Conservation (phyloP, 2,888 invertebrate species). For the Euproctis similis region DNA sequence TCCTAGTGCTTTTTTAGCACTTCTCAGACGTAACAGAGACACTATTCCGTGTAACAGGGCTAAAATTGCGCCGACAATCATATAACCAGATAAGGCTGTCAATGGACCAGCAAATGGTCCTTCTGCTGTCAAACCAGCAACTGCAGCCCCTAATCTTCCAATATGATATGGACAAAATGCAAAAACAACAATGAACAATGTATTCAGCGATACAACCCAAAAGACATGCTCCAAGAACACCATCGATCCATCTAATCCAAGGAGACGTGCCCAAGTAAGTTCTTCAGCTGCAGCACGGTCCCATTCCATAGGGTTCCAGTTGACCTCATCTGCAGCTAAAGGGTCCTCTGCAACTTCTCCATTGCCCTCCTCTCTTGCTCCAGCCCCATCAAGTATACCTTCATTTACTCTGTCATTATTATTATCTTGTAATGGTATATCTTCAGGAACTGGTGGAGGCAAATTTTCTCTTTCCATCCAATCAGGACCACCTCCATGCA, state of each 20-base stretch:
- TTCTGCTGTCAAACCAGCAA: constrained; percentile 67
- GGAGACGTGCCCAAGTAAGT: constrained; percentile 96
- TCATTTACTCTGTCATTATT: constrained; percentile 67
- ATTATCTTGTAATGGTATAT: constrained; percentile 59
- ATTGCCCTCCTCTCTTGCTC: constrained; percentile 51
- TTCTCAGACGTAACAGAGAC: constrained; percentile 85
- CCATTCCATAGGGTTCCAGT: constrained; percentile 99
- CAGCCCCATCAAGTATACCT: constrained; percentile 47
- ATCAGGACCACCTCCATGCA: constrained; percentile 97
- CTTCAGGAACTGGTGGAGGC: constrained; percentile 67
- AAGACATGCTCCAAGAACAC: constrained; percentile 99
- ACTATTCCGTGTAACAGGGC: constrained; percentile 90
- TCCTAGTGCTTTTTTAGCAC: constrained; percentile 90
- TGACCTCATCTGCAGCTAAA: constrained; percentile 84
- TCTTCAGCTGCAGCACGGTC: constrained; percentile 98
- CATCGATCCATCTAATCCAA: constrained; percentile 97
- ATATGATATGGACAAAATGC: constrained; percentile 98
- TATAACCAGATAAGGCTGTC: constrained; percentile 95
- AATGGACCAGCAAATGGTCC: constrained; percentile 95
- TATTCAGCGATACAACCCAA: constrained; percentile 98
- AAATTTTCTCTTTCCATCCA: constrained; percentile 89
- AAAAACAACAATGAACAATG: constrained; percentile 96
- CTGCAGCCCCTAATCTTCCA: constrained; percentile 87
- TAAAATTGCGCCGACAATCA: constrained; percentile 88
- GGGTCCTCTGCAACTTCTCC: constrained; percentile 67